Conservation (phyloP, 2,113 vertebrate species). For the Oenanthe melanoleuca region DNA sequence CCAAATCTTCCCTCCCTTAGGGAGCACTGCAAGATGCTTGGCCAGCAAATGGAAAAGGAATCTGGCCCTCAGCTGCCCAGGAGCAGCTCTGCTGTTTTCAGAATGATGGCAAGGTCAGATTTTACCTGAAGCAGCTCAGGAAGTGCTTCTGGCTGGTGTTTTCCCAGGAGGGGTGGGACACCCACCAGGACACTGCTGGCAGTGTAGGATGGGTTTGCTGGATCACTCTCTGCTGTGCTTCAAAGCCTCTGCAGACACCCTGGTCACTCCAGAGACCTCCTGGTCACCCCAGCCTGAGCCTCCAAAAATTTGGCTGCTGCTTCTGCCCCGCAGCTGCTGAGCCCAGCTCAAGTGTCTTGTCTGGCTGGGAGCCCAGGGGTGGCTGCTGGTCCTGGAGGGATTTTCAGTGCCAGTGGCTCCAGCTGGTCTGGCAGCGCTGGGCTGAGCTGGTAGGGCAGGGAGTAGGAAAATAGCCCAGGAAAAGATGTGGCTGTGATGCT, state of each 20-base stretch:
- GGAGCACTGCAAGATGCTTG: not conserved
- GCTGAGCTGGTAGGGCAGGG: not conserved
- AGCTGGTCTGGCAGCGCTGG: conserved; percentile 8
- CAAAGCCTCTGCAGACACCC: not conserved
- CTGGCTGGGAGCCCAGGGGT: not conserved
- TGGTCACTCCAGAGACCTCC: not conserved
- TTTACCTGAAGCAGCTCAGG: not conserved
- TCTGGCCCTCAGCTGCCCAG: not conserved
- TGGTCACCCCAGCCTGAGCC: not conserved
- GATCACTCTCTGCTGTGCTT: not conserved
- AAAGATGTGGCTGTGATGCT: not conserved
- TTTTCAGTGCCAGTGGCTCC: conserved; percentile 30
- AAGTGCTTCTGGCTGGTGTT: not conserved
- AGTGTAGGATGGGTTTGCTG: not conserved
- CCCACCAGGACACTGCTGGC: not conserved
- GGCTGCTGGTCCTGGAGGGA: not conserved
- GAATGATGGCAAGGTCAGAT: not conserved
- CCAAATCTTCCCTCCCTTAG: not conserved
- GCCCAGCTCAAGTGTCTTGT: not conserved
- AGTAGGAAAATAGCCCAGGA: not conserved
- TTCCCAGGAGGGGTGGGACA: not conserved
- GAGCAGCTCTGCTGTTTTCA: not conserved
- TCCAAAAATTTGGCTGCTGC: not conserved
- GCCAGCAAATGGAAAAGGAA: not conserved
- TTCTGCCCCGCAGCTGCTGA: not conserved